These are phyloP conservation scores for Rhadina sibilatrix DNA, from an alignment of 2,113 vertebrate species.

Conservation along the genomic window DNA sequence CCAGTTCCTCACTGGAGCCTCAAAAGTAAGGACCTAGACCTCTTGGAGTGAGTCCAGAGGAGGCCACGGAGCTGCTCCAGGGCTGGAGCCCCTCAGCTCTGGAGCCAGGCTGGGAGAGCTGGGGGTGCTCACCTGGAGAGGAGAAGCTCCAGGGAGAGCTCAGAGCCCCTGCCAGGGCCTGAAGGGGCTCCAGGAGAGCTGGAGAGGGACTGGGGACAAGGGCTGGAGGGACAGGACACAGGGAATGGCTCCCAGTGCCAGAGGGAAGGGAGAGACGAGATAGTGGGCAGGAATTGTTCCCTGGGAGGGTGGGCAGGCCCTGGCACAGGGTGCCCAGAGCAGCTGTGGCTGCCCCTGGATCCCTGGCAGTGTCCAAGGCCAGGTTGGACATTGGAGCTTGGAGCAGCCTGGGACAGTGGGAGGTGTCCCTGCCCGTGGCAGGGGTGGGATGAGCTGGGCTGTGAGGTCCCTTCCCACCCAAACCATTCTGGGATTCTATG, in stretches of 20 bases:
- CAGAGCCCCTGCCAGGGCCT: background rate
- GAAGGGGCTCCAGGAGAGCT: background rate
- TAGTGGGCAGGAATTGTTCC: background rate
- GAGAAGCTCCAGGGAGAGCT: background rate
- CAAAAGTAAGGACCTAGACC: background rate
- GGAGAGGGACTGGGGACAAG: background rate
- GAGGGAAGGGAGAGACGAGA: rapidly evolving
- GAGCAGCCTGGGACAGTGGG: rapidly evolving
- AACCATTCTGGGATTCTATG: background rate
- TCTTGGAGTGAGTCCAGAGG: background rate
- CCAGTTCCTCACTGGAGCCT: background rate
- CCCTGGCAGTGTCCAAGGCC: background rate
- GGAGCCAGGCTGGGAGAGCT: background rate
- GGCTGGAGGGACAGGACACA: background rate
- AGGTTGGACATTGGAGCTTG: background rate
- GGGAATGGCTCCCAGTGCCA: background rate
- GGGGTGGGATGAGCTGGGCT: background rate
- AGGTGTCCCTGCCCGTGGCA: background rate
- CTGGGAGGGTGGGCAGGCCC: background rate
- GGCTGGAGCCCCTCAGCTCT: background rate
- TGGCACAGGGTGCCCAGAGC: background rate
- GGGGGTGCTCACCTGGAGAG: background rate
- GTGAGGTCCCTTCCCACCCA: background rate
- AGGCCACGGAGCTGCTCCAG: rapidly evolving
- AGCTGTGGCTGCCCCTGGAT: background rate